Base-by-base conservation (phyloP, 2,113 vertebrate species). In the Mormyrus lacerda region DNA sequence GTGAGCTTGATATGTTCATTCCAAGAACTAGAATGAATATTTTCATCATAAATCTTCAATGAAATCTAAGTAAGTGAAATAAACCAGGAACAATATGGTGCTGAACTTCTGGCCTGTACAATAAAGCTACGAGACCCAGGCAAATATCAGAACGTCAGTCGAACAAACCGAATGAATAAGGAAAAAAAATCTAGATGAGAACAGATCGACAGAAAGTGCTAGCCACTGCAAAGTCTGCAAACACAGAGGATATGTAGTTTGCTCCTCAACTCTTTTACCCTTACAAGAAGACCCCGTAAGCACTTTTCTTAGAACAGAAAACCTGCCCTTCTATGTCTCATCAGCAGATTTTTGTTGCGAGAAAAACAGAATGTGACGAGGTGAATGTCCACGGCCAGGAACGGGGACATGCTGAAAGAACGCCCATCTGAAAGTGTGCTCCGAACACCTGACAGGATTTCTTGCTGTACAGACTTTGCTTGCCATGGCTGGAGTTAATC, bases 171-270 rank as follows among this genome's bases (percentile, higher is more conserved):
- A 94, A 91, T 89, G 92, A 95, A 95, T 94, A 93, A 94, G 95
- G 94, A 93, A 94, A 93, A 93, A 93, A 88, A 86, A 83, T 92
- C 91, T 94, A 55, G 94, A 92, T 90, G 92, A 93, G 93, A 93
- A 93, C 90, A 94, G 94, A 94, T 31, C 47, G 91, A 95, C 94
- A 93, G 94, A 96, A 96, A 96, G 92, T 96, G 96, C 96, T 96
- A 94, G 93, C 94, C 94, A 91, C 93, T 96, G 96, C 95, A 96
- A 95, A 96, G 94, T 95, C 94, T 95, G 93, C 94, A 95, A 95
- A 95, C 95, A 96, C 95, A 95, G 94, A 95, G 94, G 94, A 95
- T 94, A 93, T 94, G 94, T 94, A 93, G 94, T 93, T 91, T 93
- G 94, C 95, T 95, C 95, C 94, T 95, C 93, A 93, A 95, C 94